These are phyloP conservation scores for Apis laboriosa DNA, from an alignment of 1,140 invertebrate species.

Conservation along the genomic window DNA sequence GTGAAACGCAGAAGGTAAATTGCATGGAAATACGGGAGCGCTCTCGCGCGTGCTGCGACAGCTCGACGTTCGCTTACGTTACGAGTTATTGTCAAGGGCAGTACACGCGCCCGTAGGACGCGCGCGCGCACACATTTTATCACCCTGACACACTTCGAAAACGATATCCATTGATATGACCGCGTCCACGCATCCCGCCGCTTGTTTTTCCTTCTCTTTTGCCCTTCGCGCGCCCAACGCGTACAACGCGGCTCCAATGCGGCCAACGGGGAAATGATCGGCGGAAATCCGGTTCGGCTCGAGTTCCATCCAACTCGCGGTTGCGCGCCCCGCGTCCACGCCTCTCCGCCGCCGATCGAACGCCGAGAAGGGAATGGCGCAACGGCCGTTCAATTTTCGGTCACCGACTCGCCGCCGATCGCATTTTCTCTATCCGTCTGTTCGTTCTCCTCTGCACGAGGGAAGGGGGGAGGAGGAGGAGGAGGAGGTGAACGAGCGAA, in stretches of 20 bases:
- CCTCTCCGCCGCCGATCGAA: neutral
- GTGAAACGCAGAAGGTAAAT: conserved; percentile 68
- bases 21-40: conserved; percentile 61
- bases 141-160: conserved; percentile 66
- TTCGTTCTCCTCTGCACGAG: too few relatives aligned
- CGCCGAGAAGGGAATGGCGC: too few relatives aligned
- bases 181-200: conserved; percentile 44
- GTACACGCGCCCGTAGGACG: conserved; percentile 54
- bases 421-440: too few relatives aligned
- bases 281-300: neutral
- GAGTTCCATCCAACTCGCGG: neutral
- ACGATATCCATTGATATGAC: conserved; percentile 59
- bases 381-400: neutral
- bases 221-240: neutral
- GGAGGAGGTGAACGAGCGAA: too few relatives aligned
- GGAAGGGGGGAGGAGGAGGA: too few relatives aligned
- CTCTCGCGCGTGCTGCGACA: conserved; percentile 18
- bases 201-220: neutral
- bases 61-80: neutral
- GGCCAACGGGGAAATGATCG: neutral
- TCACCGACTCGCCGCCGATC: too few relatives aligned
- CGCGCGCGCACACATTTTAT: conserved; percentile 49
- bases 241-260: too few relatives aligned
- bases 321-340: neutral
- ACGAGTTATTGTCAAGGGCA: conserved; percentile 64